Conservation (phyloP, 2,113 vertebrate genomes). For the Gambusia holbrooki region DNA sequence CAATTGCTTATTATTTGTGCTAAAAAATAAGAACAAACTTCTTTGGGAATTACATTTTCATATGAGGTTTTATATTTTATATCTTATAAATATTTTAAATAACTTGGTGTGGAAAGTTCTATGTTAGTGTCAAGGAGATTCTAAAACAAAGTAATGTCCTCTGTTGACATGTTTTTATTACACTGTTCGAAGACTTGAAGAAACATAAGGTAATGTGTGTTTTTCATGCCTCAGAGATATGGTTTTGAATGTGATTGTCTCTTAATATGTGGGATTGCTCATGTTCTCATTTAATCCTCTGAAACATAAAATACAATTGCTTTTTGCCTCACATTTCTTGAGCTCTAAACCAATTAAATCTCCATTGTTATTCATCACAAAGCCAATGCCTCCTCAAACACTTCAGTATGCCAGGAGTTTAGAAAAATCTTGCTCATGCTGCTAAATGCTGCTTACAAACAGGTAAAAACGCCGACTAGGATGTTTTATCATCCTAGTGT, state of each 20-base stretch:
- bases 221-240: background rate
- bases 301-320: constrained; percentile 5
- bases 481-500: background rate
- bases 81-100: too few relatives aligned
- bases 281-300: constrained; percentile 19
- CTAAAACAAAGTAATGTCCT: background rate
- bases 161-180: background rate
- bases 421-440: background rate
- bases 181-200: background rate
- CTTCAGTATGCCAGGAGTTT: background rate
- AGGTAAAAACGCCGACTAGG: constrained; percentile 20
- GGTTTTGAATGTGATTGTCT: background rate
- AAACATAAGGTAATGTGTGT: background rate
- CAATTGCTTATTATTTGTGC: too few relatives aligned
- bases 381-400: constrained; percentile 30
- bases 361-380: constrained; percentile 10
- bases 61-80: too few relatives aligned
- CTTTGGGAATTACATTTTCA: too few relatives aligned
- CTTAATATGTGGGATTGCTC: constrained; percentile 14
- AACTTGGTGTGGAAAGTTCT: background rate
- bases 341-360: constrained; percentile 15
- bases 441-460: constrained; percentile 14
- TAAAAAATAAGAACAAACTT: too few relatives aligned
- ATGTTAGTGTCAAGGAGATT: background rate
- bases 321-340: background rate